Base-by-base conservation (phyloP, 2,797 vertebrate genomes). In the Pseudochirops cupreus region DNA sequence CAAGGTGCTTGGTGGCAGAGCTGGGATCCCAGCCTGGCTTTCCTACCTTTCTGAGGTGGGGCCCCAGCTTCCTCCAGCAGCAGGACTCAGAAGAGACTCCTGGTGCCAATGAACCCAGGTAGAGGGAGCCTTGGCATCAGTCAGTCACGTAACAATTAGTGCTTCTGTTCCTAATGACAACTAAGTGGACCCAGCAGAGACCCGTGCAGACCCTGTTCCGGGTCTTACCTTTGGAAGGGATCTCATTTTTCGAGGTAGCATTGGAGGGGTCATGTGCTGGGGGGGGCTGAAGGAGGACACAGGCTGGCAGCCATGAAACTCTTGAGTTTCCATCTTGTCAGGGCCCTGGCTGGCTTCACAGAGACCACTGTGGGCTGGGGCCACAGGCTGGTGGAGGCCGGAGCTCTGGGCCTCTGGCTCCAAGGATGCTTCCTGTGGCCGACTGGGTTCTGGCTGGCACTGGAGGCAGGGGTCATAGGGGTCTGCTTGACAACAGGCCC, bases 151-250 rank as follows among this genome's bases (percentile, higher is more conserved):
- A 24, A 59, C 28, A 31, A 21, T 11, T 46, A 21, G 21, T 3
- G 67, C 67, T 46, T 10, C 4, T 56, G 29, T 2, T 55, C 59
- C 59, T 33, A 12, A 57, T 4, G 11, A 74, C 56, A 13, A 16
- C 52, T 46, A 18, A 2, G 14, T 2, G 28, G 11, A 10, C 54
- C 39, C 13, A 53, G 33, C 16, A 92, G 10, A 3, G 46, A 6
- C 31, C 14, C 5, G 56, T 10, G 24, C 5, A 4, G 31, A 26
- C 0, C 0, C 0, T n/a, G 0, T 0, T 0, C 13, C 13, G 0
- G 0, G 12, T 46, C 97, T 98, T 98, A 99, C 99, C 99, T 99
- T 99, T 93, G 99, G 99, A 96, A 99, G 99, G 9, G 99, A 99
- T 92, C 99, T 99, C 39, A 99, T 98, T 91, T 99, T 99, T 97